These are phyloP conservation scores for Platycnemis pennipes DNA, from an alignment of 2,888 invertebrate species.

Conservation along the genomic window DNA sequence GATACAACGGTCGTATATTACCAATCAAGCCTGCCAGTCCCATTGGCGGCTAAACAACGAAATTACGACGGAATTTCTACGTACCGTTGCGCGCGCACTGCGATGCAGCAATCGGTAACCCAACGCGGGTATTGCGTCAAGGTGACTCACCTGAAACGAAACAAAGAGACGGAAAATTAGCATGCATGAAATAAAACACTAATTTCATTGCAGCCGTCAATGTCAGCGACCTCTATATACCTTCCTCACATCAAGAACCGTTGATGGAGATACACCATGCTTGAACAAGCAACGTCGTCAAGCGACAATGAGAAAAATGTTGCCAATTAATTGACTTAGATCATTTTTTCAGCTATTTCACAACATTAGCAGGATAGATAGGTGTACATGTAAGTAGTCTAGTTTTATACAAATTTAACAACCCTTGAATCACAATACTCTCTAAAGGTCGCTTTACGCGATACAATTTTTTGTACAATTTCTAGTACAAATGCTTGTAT, in stretches of 20 bases:
- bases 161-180: slow-evolving; percentile 35
- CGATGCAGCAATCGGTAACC: slow-evolving; percentile 49
- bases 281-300: no score
- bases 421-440: no score
- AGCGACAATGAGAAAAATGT: no score
- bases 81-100: slow-evolving; percentile 53
- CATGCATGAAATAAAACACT: background rate
- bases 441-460: no score
- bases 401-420: no score
- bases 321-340: no score
- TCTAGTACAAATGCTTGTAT: no score
- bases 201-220: background rate
- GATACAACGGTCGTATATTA: background rate
- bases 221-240: background rate
- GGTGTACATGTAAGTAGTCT: no score
- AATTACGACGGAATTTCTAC: slow-evolving; percentile 42
- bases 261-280: background rate
- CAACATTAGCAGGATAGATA: no score
- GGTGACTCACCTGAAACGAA: slow-evolving; percentile 57
- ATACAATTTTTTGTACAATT: no score
- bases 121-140: slow-evolving; percentile 44
- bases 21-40: background rate
- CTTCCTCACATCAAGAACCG: background rate
- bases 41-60: background rate
- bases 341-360: no score